phyloP scores from a whole-genome alignment of 2,113 vertebrate species.

The Pogonocichla stellata region DNA sequence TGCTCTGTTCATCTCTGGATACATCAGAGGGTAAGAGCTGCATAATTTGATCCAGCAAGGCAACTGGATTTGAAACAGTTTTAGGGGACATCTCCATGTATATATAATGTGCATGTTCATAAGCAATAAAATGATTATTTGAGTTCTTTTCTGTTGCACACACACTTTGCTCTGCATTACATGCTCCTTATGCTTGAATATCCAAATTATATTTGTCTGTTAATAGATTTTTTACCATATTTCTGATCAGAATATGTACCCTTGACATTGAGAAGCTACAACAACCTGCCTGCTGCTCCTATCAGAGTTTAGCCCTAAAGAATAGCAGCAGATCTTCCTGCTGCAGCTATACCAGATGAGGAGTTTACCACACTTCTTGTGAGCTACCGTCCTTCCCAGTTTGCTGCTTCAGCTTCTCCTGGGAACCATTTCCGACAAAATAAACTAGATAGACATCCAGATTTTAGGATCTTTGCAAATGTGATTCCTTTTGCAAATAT shows the following conservation, averaged over 20 bases:
- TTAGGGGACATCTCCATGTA: neutral
- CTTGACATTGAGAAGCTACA: neutral
- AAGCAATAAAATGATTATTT: neutral
- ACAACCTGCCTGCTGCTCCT: neutral
- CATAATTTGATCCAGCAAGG: neutral
- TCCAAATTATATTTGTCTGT: neutral
- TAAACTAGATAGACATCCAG: neutral
- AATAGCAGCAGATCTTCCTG: neutral
- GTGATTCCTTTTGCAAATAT: neutral
- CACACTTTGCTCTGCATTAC: neutral
- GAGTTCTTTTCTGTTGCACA: neutral
- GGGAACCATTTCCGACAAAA: neutral
- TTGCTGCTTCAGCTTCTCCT: neutral
- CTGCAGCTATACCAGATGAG: neutral
- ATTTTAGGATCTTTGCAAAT: neutral
- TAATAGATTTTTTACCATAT: neutral
- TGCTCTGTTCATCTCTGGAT: neutral
- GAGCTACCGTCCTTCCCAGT: neutral
- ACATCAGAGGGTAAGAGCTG: neutral
- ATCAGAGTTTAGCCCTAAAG: neutral
- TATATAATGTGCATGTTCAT: neutral
- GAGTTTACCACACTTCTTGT: neutral
- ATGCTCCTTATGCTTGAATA: neutral
- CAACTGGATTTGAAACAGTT: neutral
- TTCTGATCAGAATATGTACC: neutral